These are phyloP conservation scores for Orycteropus afer DNA, from an alignment of 2,113 vertebrate species.

Conservation along the genomic window DNA sequence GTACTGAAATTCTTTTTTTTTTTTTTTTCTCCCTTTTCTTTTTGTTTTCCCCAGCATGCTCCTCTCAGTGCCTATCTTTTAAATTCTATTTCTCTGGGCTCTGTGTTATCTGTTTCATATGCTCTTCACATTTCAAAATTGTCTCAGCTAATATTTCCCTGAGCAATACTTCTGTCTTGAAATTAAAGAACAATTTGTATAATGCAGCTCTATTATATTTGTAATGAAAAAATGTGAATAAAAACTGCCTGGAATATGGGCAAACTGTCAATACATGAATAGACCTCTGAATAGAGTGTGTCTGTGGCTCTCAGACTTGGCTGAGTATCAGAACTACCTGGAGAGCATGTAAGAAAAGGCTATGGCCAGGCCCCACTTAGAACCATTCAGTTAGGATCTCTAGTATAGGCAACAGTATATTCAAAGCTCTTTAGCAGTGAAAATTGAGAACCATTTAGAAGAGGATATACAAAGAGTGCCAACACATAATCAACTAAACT, in stretches of 20 bases:
- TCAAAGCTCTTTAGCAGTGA: slow-evolving; percentile 23
- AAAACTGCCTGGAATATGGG: slow-evolving; percentile 36
- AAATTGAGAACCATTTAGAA: slow-evolving; percentile 27
- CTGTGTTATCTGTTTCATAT: slow-evolving; percentile 47
- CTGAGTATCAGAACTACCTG: background rate
- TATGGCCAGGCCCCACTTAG: background rate
- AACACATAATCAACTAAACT: background rate
- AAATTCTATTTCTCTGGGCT: slow-evolving; percentile 65
- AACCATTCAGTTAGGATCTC: background rate
- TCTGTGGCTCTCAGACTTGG: background rate
- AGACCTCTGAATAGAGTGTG: background rate
- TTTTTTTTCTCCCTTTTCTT: background rate
- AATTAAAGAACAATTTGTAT: slow-evolving; percentile 50
- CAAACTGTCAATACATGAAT: background rate
- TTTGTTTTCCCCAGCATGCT: background rate
- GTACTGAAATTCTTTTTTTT: slow-evolving; percentile 69
- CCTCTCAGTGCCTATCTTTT: slow-evolving; percentile 68
- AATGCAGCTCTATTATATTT: slow-evolving; percentile 52
- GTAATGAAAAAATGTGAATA: slow-evolving; percentile 63
- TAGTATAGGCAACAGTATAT: background rate
- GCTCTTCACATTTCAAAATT: slow-evolving; percentile 61
- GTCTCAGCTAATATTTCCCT: slow-evolving; percentile 64
- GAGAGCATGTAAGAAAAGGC: background rate
- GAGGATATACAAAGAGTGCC: background rate
- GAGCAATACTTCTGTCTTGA: slow-evolving; percentile 60